Conservation (phyloP, 2,113 vertebrate genomes). For the Craseonycteris thonglongyai region DNA sequence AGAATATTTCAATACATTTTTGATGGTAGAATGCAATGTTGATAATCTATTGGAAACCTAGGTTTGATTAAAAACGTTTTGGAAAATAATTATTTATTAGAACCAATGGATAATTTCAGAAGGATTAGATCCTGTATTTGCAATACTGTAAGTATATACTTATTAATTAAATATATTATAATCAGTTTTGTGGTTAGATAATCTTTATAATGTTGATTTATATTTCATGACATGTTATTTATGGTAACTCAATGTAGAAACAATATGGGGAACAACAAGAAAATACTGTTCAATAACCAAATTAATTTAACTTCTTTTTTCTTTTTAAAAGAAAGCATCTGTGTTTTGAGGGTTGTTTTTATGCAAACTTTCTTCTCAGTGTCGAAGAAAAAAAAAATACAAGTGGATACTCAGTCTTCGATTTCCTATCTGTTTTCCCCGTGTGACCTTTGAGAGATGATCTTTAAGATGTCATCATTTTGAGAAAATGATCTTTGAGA, state of each 20-base stretch:
- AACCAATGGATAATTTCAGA: neutral
- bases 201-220: neutral
- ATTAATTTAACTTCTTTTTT: neutral
- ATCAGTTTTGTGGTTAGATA: neutral
- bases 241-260: neutral
- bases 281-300: constrained; percentile 2
- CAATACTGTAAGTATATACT: neutral
- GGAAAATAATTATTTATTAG: neutral
- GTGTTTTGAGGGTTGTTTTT: neutral
- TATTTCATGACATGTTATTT: neutral
- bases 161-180: neutral
- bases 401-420: neutral
- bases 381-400: neutral
- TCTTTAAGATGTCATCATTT: neutral
- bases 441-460: neutral
- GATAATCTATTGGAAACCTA: neutral
- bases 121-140: neutral
- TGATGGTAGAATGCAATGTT: neutral
- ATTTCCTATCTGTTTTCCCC: neutral
- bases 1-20: neutral
- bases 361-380: neutral
- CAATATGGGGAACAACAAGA: neutral
- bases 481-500: neutral
- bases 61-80: neutral
- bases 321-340: neutral